Base-by-base conservation (phyloP, 2,113 vertebrate genomes). In the Vulpes vulpes region DNA sequence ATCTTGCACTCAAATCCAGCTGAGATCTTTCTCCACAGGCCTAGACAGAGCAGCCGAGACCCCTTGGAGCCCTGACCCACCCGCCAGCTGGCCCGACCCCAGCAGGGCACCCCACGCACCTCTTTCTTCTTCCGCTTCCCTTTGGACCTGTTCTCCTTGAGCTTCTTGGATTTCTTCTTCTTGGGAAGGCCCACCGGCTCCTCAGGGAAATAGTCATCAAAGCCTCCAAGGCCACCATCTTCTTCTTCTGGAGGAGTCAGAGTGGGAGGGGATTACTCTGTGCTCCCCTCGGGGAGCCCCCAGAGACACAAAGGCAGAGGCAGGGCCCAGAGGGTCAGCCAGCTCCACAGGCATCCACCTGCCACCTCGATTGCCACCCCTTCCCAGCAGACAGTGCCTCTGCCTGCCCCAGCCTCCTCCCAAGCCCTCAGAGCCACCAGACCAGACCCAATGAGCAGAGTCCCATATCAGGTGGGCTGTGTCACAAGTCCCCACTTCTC, bases 111-210 rank as follows among this genome's bases (percentile, higher is more conserved):
- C 27, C 3, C 6, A 1, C 96, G 19, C 87, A 98, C 98, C 98
- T 98, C 98, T 32, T 97, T 98, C 88, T 97, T 98, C 96, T 94
- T 98, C 73, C 98, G 71, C 81, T 98, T 98, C 82, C 96, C 97
- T 62, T 98, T 98, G 76, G 96, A 93, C 78, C 97, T 95, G 91
- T 23, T 96, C 22, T 98, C 98, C 91, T 98, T 98, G n/a, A 85
- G 92, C 78, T 98, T 98, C 93, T 97, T 98, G 73, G 98, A 17
- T 74, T 97, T 98, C 95, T 97, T 98, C 97, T 98, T 98, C 98
- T 96, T 98, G 51, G 98, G 97, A 22, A 98, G 97, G 92, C 96
- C 97, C 94, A 98, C 43, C 0, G 97, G 97, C 91, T 98, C 98
- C 85, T 93, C 96, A 0, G 98, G 97, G 67, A 98, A 98, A 22